These are phyloP conservation scores for Drosophila paramelanica DNA, from an alignment of 2,888 invertebrate genomes.

Conservation along the genomic window DNA sequence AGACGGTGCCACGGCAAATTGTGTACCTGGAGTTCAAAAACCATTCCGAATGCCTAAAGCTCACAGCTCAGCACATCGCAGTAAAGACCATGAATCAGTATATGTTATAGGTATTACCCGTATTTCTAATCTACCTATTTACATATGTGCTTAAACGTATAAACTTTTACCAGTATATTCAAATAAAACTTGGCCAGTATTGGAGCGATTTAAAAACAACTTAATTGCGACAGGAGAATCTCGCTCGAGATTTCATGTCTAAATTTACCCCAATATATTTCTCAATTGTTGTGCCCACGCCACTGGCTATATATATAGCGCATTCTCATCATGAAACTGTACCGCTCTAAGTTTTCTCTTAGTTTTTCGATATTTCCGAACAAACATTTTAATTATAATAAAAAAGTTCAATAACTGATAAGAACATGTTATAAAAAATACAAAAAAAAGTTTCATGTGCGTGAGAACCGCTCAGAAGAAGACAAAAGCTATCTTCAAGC, in stretches of 20 bases:
- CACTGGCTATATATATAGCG: constrained; percentile 28
- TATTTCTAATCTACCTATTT: no score
- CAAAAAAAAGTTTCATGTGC: no score
- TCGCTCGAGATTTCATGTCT: constrained; percentile 20
- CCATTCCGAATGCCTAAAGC: constrained; percentile 56
- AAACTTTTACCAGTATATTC: neutral
- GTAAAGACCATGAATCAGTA: constrained; percentile 81
- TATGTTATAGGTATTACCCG: constrained; percentile 37
- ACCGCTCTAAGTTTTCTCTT: neutral
- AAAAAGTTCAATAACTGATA: neutral
- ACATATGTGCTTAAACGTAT: no score
- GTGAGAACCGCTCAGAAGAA: no score
- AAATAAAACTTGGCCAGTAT: neutral
- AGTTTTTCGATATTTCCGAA: no score
- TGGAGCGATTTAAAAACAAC: neutral
- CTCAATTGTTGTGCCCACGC: constrained; percentile 36
- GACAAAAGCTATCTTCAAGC: no score
- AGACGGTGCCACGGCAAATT: constrained; percentile 78
- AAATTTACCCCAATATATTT: constrained; percentile 36
- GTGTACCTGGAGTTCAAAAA: constrained; percentile 75
- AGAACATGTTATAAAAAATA: neutral
- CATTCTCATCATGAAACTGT: constrained; percentile 10
- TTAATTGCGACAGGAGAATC: neutral
- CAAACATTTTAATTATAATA: no score
- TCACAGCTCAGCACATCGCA: constrained; percentile 66